phyloP scores from a whole-genome alignment of 1,140 invertebrate species.

The Formica selysi region DNA sequence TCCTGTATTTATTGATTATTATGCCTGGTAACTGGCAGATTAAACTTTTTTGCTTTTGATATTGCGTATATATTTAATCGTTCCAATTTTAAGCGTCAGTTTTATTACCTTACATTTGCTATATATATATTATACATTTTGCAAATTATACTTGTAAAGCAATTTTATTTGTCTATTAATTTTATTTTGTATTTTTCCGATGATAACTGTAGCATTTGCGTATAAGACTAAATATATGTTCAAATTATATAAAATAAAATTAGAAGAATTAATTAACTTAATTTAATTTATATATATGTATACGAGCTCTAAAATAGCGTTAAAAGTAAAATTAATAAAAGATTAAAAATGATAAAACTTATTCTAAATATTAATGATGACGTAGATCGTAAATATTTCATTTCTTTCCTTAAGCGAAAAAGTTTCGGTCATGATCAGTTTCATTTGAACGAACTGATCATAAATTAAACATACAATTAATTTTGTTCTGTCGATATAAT shows the following conservation, averaged over 20 bases:
- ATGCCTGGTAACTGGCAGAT: neutral
- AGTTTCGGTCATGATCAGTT: conserved; percentile 21
- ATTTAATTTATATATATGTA: neutral
- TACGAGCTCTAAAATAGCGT: neutral
- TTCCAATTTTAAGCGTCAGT: neutral
- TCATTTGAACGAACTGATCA: conserved; percentile 27
- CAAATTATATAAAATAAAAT: conserved; percentile 1
- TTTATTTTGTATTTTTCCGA: neutral
- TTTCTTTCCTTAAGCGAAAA: conserved; percentile 13
- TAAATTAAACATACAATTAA: conserved; percentile 75
- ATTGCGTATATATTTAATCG: neutral
- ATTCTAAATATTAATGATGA: conserved; percentile 1
- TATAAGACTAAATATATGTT: neutral
- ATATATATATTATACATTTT: neutral
- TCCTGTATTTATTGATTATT: neutral
- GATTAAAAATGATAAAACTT: neutral
- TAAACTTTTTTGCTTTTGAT: neutral
- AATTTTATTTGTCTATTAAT: neutral
- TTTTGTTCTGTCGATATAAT: conserved; percentile 65
- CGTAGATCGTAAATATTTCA: neutral
- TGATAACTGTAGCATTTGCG: neutral
- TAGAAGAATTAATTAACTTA: neutral
- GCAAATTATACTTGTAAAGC: neutral
- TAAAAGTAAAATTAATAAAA: neutral
- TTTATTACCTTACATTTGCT: too few species aligned